Base-by-base conservation (phyloP, 2,113 vertebrate species). In the Notothenia coriiceps region DNA sequence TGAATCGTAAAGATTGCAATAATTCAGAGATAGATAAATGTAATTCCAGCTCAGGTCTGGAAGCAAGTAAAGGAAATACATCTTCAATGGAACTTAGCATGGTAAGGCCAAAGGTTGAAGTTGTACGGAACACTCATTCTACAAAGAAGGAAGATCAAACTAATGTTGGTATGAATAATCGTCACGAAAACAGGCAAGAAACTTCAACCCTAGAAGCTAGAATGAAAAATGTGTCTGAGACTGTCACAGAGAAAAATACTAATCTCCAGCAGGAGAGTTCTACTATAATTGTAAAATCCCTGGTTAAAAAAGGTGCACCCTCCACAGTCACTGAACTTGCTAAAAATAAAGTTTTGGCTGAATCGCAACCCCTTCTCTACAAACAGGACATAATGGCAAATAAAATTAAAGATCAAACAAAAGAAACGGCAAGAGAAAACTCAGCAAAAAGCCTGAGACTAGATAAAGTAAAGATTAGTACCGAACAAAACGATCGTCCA, bases 341-440 rank as follows among this genome's bases (percentile, higher is more conserved):
- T 87, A 87, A 88, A 89, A 93, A 90, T 89, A 86, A 88, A 82
- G 14, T 49, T 11, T 9, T 70, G 22, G 59, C 77, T 84, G 84
- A 90, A 88, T 90, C 81, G 43, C 79, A 89, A 86, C 18, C 66
- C 43, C 46, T 22, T 80, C 65, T 70, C 71, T 17, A 78, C 70
- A 85, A 88, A 50, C 70, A 88, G 2, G 66, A 85, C 35, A 69
- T 59, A 61, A 74, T 29, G 51, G 22, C 56, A 73, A 49, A 51
- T 46, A 63, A 87, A 79, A 70, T 12, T 1, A 83, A 85, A 59
- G 73, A 77, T 40, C 17, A 47, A 15, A 54, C 57, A 55, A 71
- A 82, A 55, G 60, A 74, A 74, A 70, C 11, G 1, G 11, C n/a
- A 33, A 78, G 56, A 29, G 77, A 86, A 17, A 80, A 60, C 52